Conservation (phyloP, 1,140 invertebrate species). For the Dendroctonus valens region DNA sequence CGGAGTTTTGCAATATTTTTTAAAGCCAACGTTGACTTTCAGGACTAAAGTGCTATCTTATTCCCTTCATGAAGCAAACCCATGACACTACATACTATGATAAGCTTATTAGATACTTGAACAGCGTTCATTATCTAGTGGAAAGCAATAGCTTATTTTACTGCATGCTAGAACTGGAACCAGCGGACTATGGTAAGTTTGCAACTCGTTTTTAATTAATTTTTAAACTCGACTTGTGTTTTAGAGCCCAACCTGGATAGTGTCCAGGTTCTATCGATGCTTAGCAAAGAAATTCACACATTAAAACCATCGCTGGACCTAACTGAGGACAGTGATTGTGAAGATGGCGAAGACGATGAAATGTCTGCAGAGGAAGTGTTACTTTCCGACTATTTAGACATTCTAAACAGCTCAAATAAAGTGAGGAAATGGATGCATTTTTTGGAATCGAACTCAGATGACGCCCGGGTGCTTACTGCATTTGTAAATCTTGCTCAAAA, state of each 20-base stretch:
- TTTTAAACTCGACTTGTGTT: slow-evolving; percentile 17
- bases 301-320: slow-evolving; percentile 35
- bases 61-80: slow-evolving; percentile 54
- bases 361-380: slow-evolving; percentile 39
- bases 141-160: slow-evolving; percentile 55
- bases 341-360: slow-evolving; percentile 39
- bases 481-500: slow-evolving; percentile 48
- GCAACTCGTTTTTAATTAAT: slow-evolving; percentile 1
- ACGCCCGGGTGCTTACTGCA: slow-evolving; percentile 42
- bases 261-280: slow-evolving; percentile 43
- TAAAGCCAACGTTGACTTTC: slow-evolving; percentile 47
- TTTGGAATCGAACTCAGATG: slow-evolving; percentile 42
- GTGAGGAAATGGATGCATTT: slow-evolving; percentile 45
- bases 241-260: slow-evolving; percentile 44
- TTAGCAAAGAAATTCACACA: slow-evolving; percentile 41
- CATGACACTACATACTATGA: slow-evolving; percentile 53
- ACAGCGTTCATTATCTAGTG: slow-evolving; percentile 46
- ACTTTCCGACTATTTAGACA: slow-evolving; percentile 43
- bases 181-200: slow-evolving; percentile 60
- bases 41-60: slow-evolving; percentile 52
- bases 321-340: slow-evolving; percentile 45
- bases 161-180: slow-evolving; percentile 67
- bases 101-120: slow-evolving; percentile 53
- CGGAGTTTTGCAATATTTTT: slow-evolving; percentile 49
- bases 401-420: slow-evolving; percentile 46